Conservation (phyloP, 2,113 vertebrate species). For the Tragelaphus strepsiceros region DNA sequence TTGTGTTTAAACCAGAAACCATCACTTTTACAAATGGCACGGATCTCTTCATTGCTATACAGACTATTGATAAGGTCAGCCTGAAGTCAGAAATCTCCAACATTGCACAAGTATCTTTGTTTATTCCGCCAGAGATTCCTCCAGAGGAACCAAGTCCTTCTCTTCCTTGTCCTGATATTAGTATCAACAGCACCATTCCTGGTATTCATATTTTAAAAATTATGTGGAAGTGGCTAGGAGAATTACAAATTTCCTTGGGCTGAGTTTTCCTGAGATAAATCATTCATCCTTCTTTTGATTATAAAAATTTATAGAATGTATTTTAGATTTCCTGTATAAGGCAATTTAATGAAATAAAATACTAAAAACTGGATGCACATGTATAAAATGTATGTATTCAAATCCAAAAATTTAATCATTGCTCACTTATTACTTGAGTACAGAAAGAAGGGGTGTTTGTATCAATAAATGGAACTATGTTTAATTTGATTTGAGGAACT, state of each 20-base stretch:
- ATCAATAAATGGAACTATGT: background rate
- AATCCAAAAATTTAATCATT: background rate
- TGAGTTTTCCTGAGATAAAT: slow-evolving; percentile 18
- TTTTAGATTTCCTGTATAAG: background rate
- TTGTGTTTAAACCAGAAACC: slow-evolving; percentile 65
- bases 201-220: slow-evolving; percentile 64
- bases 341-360: slow-evolving; percentile 3
- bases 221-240: slow-evolving; percentile 71
- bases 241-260: slow-evolving; percentile 47
- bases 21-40: slow-evolving; percentile 67
- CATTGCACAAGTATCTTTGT: slow-evolving; percentile 70
- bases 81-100: slow-evolving; percentile 77
- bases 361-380: background rate
- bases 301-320: slow-evolving; percentile 12
- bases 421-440: background rate
- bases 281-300: background rate
- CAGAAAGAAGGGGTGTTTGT: background rate
- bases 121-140: slow-evolving; percentile 41
- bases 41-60: slow-evolving; percentile 73
- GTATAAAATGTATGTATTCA: background rate
- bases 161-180: background rate
- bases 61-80: slow-evolving; percentile 66
- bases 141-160: background rate
- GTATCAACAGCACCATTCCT: slow-evolving; percentile 59
- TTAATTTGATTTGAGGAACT: background rate